Conservation (phyloP, 2,113 vertebrate species). For the Callospermophilus lateralis region DNA sequence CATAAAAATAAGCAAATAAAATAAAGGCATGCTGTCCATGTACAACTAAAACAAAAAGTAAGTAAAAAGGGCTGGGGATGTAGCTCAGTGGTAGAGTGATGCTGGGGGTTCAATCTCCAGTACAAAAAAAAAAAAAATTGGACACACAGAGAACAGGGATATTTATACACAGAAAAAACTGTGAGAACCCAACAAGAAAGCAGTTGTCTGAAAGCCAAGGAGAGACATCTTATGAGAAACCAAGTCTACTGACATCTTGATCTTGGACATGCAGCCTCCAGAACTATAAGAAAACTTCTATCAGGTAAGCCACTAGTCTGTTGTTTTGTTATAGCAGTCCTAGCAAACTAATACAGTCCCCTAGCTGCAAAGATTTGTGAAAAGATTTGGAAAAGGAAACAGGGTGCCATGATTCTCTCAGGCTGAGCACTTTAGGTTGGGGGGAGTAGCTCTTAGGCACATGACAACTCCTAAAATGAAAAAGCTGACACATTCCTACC, state of each 20-base stretch:
- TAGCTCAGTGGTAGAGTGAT: not conserved
- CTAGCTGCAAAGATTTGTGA: not conserved
- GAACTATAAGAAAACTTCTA: constrained; percentile 3
- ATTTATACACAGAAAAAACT: not conserved
- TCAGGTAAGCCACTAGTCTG: not conserved
- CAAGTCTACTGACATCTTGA: not conserved
- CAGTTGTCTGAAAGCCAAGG: not conserved
- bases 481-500: not conserved
- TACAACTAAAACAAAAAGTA: no score
- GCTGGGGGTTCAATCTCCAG: not conserved
- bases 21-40: no score
- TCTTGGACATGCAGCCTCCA: not conserved
- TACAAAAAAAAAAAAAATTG: not conserved
- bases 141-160: not conserved
- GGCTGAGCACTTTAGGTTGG: not conserved
- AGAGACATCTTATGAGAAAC: not conserved
- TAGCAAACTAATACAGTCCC: not conserved
- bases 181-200: not conserved
- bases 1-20: no score
- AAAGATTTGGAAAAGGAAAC: not conserved
- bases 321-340: not conserved
- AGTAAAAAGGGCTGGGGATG: not conserved
- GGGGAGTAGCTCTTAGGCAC: not conserved
- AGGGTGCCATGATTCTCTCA: not conserved
- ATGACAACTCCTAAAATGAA: not conserved